These are phyloP conservation scores for Gobionotothen gibberifrons DNA, from an alignment of 2,797 vertebrate genomes.

Conservation along the genomic window DNA sequence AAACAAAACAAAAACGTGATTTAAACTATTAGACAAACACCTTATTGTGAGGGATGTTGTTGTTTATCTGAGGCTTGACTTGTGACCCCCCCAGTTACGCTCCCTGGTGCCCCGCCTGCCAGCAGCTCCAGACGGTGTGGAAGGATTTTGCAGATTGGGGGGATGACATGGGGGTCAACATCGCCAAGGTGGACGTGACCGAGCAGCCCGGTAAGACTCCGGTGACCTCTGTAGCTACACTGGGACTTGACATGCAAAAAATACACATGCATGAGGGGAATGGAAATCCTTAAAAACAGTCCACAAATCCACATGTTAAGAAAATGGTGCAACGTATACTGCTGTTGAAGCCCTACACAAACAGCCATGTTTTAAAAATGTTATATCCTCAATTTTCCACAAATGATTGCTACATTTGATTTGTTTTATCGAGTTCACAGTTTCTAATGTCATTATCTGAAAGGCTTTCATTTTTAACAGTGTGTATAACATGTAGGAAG, in stretches of 20 bases:
- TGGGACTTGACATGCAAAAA: too few species aligned
- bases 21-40: too few species aligned
- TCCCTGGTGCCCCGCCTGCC: constrained; percentile 97
- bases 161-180: constrained; percentile 92
- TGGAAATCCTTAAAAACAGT: not conserved
- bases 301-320: too few species aligned
- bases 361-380: too few species aligned
- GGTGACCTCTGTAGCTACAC: not conserved
- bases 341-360: too few species aligned
- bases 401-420: too few species aligned
- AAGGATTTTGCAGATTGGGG: constrained; percentile 95
- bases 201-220: constrained; percentile 91
- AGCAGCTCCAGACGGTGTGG: constrained; percentile 94
- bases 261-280: too few species aligned
- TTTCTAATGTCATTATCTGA: not conserved
- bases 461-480: not conserved
- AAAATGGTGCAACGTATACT: not conserved
- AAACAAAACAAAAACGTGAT: too few species aligned
- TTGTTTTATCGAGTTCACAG: too few species aligned
- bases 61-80: not conserved
- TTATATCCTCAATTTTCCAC: too few species aligned
- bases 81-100: constrained; percentile 86
- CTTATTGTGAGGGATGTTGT: not conserved
- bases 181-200: constrained; percentile 97
- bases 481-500: too few species aligned